These are phyloP conservation scores for Hyles lineata DNA, from an alignment of 2,888 invertebrate species.

Conservation along the genomic window DNA sequence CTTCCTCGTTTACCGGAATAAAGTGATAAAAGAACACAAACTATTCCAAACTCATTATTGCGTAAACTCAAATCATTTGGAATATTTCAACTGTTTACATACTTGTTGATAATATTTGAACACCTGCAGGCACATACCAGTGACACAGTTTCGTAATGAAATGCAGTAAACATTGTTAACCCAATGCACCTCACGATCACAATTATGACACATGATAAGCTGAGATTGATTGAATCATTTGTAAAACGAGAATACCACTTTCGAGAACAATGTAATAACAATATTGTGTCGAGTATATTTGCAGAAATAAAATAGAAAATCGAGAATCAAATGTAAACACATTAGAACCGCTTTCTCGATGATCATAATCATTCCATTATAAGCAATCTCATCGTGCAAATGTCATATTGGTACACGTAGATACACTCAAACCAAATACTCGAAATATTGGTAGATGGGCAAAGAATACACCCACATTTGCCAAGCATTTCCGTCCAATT, in stretches of 20 bases:
- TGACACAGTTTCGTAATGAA: constrained; percentile 16
- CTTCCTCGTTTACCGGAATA: too few relatives aligned
- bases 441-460: too few relatives aligned
- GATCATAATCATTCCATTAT: neutral
- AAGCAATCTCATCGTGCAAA: neutral
- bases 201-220: constrained; percentile 9
- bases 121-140: constrained; percentile 6
- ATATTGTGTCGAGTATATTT: neutral
- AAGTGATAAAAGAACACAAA: neutral
- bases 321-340: neutral
- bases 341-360: constrained; percentile 14
- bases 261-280: constrained; percentile 3
- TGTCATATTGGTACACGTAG: too few relatives aligned
- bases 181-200: neutral
- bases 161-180: constrained; percentile 17
- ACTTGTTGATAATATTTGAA: constrained; percentile 16
- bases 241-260: neutral
- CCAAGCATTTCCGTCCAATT: too few relatives aligned
- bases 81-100: constrained; percentile 1
- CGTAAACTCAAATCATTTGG: neutral
- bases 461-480: too few relatives aligned
- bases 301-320: neutral
- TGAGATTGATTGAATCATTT: neutral
- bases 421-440: too few relatives aligned
- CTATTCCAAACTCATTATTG: neutral